These are phyloP conservation scores for Drosophila quasianomalipes DNA, from an alignment of 2,888 invertebrate species.

Conservation along the genomic window DNA sequence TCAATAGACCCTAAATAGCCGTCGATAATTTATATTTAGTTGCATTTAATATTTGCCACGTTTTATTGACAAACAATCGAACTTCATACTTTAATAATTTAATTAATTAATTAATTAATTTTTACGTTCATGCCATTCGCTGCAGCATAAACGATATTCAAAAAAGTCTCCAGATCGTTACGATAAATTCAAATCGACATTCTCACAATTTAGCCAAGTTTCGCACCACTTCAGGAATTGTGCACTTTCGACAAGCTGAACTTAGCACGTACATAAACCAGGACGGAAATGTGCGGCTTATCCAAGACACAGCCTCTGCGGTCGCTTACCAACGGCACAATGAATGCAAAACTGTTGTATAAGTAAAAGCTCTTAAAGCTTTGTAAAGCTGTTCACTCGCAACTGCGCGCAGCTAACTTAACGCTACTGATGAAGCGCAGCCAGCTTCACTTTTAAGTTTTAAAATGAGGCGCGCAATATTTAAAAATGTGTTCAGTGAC, in stretches of 20 bases:
- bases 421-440: constrained; percentile 1
- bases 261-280: constrained; percentile 10
- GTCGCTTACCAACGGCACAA: neutral
- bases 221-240: neutral
- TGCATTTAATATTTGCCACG: constrained; percentile 37
- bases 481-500: constrained; percentile 30
- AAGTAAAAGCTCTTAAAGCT: constrained; percentile 4
- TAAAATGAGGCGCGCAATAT: constrained; percentile 7
- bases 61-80: neutral
- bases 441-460: neutral
- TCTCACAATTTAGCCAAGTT: neutral
- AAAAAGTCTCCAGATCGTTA: neutral
- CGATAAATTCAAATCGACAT: neutral
- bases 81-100: neutral
- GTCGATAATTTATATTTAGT: constrained; percentile 23
- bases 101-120: neutral
- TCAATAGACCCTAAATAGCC: constrained; percentile 64
- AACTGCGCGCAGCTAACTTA: constrained; percentile 33
- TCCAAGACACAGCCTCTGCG: constrained; percentile 17
- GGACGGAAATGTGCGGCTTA: neutral
- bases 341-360: constrained; percentile 7
- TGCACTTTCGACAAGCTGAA: neutral
- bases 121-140: neutral
- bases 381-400: neutral
- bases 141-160: constrained; percentile 13